Evolutionary conservation across 2,113 vertebrate species (phyloP).

Genomic region (Bombycilla garrulus): DNA sequence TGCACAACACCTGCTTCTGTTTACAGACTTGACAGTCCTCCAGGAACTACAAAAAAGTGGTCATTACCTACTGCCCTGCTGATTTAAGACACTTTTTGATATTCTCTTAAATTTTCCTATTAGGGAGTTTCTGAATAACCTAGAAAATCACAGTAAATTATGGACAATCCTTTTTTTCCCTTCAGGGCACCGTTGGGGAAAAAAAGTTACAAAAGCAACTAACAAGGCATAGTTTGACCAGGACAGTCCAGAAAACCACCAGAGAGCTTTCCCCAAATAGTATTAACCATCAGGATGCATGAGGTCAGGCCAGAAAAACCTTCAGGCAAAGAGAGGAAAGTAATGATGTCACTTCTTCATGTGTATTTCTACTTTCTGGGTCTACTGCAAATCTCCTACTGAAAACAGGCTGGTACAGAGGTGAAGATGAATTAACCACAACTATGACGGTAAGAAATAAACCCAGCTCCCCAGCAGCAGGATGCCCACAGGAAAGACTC

Average conservation of each 20-base stretch:
- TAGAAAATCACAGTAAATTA: background rate
- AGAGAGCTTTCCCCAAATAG: background rate
- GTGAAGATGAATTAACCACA: background rate
- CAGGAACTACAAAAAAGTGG: background rate
- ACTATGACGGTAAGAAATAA: background rate
- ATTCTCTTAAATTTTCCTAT: background rate
- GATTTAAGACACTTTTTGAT: background rate
- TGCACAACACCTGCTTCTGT: background rate
- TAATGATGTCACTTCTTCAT: background rate
- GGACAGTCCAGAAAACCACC: background rate
- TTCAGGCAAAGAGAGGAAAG: background rate
- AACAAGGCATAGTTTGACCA: background rate
- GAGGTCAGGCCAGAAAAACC: background rate
- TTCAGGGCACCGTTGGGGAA: accelerated
- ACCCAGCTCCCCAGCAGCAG: background rate
- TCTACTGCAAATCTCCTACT: background rate
- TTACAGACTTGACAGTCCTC: background rate
- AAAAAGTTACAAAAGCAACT: background rate
- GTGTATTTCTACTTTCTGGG: background rate
- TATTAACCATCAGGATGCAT: background rate
- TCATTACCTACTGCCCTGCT: background rate
- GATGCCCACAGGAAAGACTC: background rate
- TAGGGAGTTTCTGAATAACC: background rate
- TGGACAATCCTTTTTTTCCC: background rate
- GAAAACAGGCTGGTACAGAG: background rate